Base-by-base conservation (phyloP, 2,888 invertebrate genomes). In the Limenitis camilla region DNA sequence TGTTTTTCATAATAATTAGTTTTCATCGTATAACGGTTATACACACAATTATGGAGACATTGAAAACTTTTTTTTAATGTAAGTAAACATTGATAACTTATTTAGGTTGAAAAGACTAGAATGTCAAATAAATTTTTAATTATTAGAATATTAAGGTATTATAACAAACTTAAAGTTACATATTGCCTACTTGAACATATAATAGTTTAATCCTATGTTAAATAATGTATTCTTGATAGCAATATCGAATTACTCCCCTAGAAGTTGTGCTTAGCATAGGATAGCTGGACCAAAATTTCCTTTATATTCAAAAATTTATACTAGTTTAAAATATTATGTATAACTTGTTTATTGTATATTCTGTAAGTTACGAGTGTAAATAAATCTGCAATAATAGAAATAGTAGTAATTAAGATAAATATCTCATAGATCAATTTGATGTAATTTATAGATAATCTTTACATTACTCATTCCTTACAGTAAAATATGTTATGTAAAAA, bases 251-350 rank as follows among this genome's bases (percentile, higher is more conserved):
- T 71, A 70, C 73, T 77, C 76, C 68, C 71, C 67, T 80, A 82
- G 78, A 68, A 79, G 72, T 78, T 81, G 80, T 77, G 76, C 81
- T 81, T 84, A 82, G 80, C 75, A 76, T 85, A 85, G 85, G 72
- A 79, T 86, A 86, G 87, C 86, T 86, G 87, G 87, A 87, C 87
- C 87, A 87, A 87, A 83, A 83, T 83, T 84, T 80, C 72, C 72
- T 79, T 83, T 81, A 69, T 76, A 78, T 78, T 79, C 68, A 76
- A 77, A 76, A 71, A 69, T 77, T 72, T 67, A 74, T 71, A 72
- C 69, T 71, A 68, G 69, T 74, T 72, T 73, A 66, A 71, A 71
- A 72, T 69, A 72, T 19, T 19, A 19, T 68, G 61, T 64, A 70
- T 74, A 49, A 63, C 50, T 72, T 74, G 67, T 71, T 77, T 76